Evolutionary conservation across 2,797 vertebrate species (phyloP), one percentile per base, ranked within the genome.

Genomic region (Paramormyrops hopkinsi): DNA sequence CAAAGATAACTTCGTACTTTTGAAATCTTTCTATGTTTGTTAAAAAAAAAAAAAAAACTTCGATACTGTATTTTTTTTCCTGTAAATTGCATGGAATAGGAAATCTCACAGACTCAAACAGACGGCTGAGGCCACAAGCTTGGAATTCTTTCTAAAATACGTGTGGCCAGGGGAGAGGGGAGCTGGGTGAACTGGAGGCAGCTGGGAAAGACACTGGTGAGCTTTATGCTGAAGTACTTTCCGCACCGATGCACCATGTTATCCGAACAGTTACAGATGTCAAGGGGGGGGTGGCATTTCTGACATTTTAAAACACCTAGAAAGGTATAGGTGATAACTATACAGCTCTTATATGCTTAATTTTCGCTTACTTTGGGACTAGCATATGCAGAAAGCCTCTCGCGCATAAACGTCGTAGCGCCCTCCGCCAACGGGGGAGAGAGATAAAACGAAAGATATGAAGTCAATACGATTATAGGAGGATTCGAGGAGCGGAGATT

Each of bases 141-240:
- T 90, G 88, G 79, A 91, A 91, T 92, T 89, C 92, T 92, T 91
- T 91, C 90, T 91, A 89, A 90, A 89, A 89, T 88, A 82, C 89
- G 89, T 92, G 92, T 92, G 54, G 76, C 93, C 92, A 88, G 86
- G 92, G 91, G 90, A 91, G 91, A 91, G 53, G 88, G 90, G 92
- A 54, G 53, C 69, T 37, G 19, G 25, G 84, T 25, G 62, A 79
- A 73, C 53, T 53, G 17, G 84, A 89, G 76, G 76, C 48, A 88
- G 73, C 56, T 53, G 92, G 91, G 92, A 92, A 85, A 93, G 93
- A 93, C 90, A 94, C 93, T 93, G 90, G 92, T 90, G 91, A 90
- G 90, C 88, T 93, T 93, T 94, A 95, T 96, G 95, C 95, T 95
- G 95, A 93, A 94, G 94, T 93, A 95, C 93, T 93, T 94, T 94